Evolutionary conservation across 1,140 invertebrate genomes (phyloP).

Genomic region (Saxidomus purpurata): DNA sequence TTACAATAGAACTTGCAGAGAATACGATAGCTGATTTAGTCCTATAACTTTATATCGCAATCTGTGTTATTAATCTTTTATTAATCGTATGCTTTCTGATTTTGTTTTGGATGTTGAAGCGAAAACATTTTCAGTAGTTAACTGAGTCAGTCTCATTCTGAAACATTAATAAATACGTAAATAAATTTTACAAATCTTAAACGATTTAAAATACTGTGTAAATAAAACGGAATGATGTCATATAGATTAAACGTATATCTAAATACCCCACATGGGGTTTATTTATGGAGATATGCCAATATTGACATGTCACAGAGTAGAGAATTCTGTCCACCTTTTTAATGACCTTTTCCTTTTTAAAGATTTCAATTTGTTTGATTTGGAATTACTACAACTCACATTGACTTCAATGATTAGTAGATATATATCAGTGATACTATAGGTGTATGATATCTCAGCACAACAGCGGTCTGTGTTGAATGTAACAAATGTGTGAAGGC

Average conservation of each 20-base stretch:
- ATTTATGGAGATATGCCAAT: neutral
- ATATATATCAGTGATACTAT: neutral
- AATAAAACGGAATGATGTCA: conserved; percentile 10
- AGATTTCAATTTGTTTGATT: conserved; percentile 21
- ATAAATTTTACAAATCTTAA: neutral
- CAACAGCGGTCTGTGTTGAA: neutral
- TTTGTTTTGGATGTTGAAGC: conserved; percentile 27
- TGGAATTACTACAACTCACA: neutral
- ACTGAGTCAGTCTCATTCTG: conserved; percentile 42
- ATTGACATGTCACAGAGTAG: neutral
- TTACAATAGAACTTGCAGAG: neutral
- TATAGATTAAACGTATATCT: neutral
- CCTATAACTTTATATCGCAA: neutral
- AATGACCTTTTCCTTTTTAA: neutral
- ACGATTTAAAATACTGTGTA: neutral
- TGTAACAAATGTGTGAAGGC: too few species aligned
- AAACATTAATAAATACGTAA: neutral
- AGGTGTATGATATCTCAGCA: neutral
- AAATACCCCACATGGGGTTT: conserved; percentile 15
- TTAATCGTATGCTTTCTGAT: neutral
- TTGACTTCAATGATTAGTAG: neutral
- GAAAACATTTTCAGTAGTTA: conserved; percentile 35
- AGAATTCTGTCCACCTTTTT: neutral
- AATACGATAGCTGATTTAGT: neutral
- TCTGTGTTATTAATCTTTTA: neutral